Conservation (phyloP, 1,140 invertebrate species). For the Cephus cinctus region DNA sequence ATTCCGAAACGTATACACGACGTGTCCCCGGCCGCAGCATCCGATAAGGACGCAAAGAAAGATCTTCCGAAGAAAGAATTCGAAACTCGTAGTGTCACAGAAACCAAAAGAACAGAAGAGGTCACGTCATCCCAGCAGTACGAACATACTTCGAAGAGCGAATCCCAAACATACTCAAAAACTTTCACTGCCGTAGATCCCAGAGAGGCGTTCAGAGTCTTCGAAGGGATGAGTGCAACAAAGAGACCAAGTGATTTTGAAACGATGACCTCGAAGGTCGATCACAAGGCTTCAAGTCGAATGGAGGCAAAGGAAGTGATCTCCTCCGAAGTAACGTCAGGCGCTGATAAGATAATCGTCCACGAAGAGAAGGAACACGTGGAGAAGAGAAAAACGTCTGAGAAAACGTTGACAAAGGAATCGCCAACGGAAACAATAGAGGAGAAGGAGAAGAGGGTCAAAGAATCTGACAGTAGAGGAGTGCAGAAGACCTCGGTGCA, state of each 20-base stretch:
- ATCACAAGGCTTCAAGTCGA: conserved; percentile 33
- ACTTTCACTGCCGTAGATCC: conserved; percentile 29
- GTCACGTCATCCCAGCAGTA: conserved; percentile 32
- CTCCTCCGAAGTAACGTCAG: conserved; percentile 38
- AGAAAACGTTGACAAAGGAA: conserved; percentile 34
- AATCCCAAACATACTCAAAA: conserved; percentile 31
- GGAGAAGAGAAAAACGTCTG: conserved; percentile 34
- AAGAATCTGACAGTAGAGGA: conserved; percentile 32
- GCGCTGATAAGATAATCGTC: conserved; percentile 34
- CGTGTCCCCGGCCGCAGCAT: neutral
- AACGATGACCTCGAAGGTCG: conserved; percentile 38
- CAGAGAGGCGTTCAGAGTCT: conserved; percentile 28
- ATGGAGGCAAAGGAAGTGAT: conserved; percentile 40
- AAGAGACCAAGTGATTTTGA: conserved; percentile 22
- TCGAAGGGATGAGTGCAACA: conserved; percentile 26
- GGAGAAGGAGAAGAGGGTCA: conserved; percentile 30
- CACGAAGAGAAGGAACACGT: conserved; percentile 41
- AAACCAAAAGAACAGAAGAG: conserved; percentile 39
- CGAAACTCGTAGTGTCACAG: conserved; percentile 27
- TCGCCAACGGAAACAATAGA: conserved; percentile 35
- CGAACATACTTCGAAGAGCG: conserved; percentile 30
- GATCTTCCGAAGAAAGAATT: conserved; percentile 20
- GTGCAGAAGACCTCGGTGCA: conserved; percentile 35
- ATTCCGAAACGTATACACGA: conserved; percentile 39
- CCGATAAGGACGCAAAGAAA: conserved; percentile 19